phyloP scores from a whole-genome alignment of 2,888 invertebrate genomes.

The Iselma pallidipennis region DNA sequence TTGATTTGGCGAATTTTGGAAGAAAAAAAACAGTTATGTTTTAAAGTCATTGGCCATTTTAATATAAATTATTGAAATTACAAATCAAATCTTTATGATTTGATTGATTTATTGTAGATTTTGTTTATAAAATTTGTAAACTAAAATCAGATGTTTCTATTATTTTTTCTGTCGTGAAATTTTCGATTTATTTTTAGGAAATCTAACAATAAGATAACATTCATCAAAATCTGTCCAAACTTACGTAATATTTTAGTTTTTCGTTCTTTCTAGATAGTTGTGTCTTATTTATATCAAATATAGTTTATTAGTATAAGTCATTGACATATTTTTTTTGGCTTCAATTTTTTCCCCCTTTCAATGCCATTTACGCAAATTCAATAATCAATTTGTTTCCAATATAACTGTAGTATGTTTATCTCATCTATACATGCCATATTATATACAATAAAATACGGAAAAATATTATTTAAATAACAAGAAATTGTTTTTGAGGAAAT shows the following conservation, averaged over 20 bases:
- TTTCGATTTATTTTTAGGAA: conserved; percentile 19
- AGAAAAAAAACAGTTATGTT: conserved; percentile 18
- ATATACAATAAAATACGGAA: background rate
- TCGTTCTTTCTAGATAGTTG: conserved; percentile 5
- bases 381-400: conserved; percentile 1
- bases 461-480: background rate
- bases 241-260: conserved; percentile 22
- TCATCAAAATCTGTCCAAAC: background rate
- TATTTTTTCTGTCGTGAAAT: conserved; percentile 20
- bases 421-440: too few relatives aligned
- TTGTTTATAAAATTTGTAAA: conserved; percentile 14
- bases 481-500: background rate
- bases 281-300: conserved; percentile 6
- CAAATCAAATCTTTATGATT: too few relatives aligned
- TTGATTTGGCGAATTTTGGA: conserved; percentile 1
- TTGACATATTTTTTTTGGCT: conserved; percentile 22
- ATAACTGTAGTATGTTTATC: too few relatives aligned
- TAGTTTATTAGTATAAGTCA: conserved; percentile 12
- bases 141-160: conserved; percentile 15
- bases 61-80: conserved; percentile 12
- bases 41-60: conserved; percentile 23
- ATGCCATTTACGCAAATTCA: conserved; percentile 16
- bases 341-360: too few relatives aligned
- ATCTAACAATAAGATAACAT: conserved; percentile 16
- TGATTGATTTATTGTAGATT: conserved; percentile 13